Evolutionary conservation across 2,113 vertebrate genomes (phyloP).

Genomic region (Cervus canadensis): DNA sequence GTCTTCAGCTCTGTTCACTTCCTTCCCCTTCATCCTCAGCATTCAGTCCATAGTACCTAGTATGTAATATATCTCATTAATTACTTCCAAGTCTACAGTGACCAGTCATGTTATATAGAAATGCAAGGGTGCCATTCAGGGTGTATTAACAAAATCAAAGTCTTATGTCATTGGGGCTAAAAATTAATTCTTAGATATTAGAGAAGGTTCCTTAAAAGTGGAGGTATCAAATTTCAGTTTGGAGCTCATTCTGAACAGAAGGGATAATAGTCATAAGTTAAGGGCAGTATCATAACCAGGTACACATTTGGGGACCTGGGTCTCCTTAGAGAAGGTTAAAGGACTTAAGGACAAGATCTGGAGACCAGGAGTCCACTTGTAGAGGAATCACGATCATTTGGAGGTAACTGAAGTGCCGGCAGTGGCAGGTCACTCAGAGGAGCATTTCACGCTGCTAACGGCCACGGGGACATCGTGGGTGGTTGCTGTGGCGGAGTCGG

Average conservation of each 20-base stretch:
- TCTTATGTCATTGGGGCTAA: not conserved
- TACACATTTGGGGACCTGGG: not conserved
- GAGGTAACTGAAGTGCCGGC: not conserved
- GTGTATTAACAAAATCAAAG: not conserved
- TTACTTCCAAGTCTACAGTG: not conserved
- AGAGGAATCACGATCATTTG: not conserved
- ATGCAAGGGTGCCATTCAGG: not conserved
- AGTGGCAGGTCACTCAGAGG: not conserved
- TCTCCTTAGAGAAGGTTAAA: not conserved
- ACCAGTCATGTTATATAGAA: not conserved
- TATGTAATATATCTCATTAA: not conserved
- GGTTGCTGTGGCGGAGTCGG: accelerated
- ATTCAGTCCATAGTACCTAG: not conserved
- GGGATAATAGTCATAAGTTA: not conserved
- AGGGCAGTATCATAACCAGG: not conserved
- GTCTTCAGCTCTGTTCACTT: not conserved
- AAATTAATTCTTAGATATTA: not conserved
- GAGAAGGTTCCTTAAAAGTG: not conserved
- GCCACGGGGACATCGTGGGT: not conserved
- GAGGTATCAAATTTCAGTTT: not conserved
- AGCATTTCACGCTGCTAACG: too few species aligned
- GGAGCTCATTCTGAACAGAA: not conserved
- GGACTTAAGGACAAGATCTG: not conserved
- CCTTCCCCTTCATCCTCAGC: not conserved
- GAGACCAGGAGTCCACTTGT: not conserved